A percentile compares a stretch with the other conserved stretches of the same genome.
Conservation (phyloP, 2,888 invertebrate species). For the Erebia ligea region DNA sequence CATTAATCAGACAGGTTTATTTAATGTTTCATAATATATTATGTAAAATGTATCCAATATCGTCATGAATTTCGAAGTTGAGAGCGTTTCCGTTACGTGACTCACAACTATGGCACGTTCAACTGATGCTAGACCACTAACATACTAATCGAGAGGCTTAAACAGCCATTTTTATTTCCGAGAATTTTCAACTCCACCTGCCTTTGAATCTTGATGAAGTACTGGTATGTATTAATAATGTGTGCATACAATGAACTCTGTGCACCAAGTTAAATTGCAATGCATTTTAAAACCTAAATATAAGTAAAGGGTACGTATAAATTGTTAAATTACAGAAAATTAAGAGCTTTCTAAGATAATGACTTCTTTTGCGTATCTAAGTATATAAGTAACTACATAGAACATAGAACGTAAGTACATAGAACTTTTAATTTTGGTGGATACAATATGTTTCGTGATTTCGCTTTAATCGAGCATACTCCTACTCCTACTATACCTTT, state of each 20-base stretch:
- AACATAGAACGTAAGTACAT: too few relatives aligned
- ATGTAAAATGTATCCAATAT: conserved; percentile 34
- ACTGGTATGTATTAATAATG: conserved; percentile 12
- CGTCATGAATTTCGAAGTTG: conserved; percentile 58
- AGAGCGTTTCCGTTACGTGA: conserved; percentile 81
- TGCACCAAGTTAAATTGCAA: conserved; percentile 4
- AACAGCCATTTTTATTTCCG: conserved; percentile 63
- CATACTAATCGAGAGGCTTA: conserved; percentile 70
- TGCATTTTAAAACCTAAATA: background rate
- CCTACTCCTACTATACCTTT: too few relatives aligned
- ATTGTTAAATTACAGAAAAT: background rate
- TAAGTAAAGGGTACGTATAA: background rate
- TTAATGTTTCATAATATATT: conserved; percentile 30
- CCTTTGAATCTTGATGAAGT: conserved; percentile 49
- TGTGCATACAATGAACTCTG: conserved; percentile 11
- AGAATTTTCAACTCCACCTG: conserved; percentile 50
- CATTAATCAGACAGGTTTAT: conserved; percentile 2
- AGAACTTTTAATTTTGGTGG: too few relatives aligned
- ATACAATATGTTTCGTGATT: too few relatives aligned
- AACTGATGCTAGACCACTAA: conserved; percentile 67
- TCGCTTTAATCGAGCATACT: too few relatives aligned
- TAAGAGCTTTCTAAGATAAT: background rate
- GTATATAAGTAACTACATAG: too few relatives aligned
- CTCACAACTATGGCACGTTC: conserved; percentile 78
- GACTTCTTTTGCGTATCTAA: too few relatives aligned